Conservation (phyloP, 2,113 vertebrate genomes). For the Pelecanus crispus region DNA sequence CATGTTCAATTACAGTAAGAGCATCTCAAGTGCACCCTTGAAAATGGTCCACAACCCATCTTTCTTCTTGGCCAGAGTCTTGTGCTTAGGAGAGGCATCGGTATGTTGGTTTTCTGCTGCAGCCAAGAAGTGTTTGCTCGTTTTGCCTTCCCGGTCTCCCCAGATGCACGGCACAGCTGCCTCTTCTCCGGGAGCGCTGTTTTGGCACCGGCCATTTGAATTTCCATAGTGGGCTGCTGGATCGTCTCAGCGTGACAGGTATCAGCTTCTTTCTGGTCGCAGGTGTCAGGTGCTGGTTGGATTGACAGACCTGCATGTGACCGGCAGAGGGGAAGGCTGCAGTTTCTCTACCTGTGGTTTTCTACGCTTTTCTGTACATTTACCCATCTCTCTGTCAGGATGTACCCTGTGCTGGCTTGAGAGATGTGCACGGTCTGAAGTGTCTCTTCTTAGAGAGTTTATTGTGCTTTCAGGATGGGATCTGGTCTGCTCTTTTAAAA, state of each 20-base stretch:
- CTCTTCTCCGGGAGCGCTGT: fast-evolving
- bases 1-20: background rate
- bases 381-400: background rate
- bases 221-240: background rate
- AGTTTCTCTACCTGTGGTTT: background rate
- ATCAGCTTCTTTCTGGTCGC: background rate
- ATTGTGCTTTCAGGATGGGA: background rate
- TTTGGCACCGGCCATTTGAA: fast-evolving
- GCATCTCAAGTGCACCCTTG: background rate
- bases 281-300: background rate
- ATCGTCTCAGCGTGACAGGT: background rate
- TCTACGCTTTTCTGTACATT: background rate
- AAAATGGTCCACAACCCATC: background rate
- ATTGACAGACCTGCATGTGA: background rate
- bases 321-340: background rate
- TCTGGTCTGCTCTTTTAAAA: background rate
- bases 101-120: background rate
- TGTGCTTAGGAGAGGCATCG: background rate
- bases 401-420: background rate
- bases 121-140: background rate
- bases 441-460: background rate
- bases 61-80: background rate
- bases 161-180: background rate
- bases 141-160: background rate
- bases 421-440: fast-evolving